These are phyloP conservation scores for Leuciscus waleckii DNA, from an alignment of 2,797 vertebrate genomes.

Conservation along the genomic window DNA sequence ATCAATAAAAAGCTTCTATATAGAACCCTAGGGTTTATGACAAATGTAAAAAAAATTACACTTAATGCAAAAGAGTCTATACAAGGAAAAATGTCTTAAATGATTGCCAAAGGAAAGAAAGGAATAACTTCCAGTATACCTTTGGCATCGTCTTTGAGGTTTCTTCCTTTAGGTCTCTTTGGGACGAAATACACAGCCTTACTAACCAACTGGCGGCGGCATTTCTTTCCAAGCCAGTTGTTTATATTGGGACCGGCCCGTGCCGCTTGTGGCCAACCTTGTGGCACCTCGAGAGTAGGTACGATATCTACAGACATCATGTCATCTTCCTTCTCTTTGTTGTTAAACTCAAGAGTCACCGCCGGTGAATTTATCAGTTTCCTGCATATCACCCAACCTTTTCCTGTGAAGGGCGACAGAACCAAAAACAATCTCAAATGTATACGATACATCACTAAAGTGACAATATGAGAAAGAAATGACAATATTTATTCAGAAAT, in stretches of 20 bases:
- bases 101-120: background rate
- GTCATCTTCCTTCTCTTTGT: slow-evolving; percentile 55
- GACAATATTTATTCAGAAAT: background rate
- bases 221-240: slow-evolving; percentile 82
- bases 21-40: background rate
- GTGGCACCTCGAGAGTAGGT: slow-evolving; percentile 76
- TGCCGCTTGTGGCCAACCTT: slow-evolving; percentile 76
- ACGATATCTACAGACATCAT: slow-evolving; percentile 85
- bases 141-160: slow-evolving; percentile 60
- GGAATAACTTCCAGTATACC: slow-evolving; percentile 46
- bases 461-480: too few relatives aligned
- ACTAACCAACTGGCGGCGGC: slow-evolving; percentile 50
- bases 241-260: slow-evolving; percentile 71
- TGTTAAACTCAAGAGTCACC: slow-evolving; percentile 80
- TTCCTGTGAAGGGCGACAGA: slow-evolving; percentile 45
- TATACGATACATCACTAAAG: background rate
- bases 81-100: background rate
- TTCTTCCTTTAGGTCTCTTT: slow-evolving; percentile 78
- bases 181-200: slow-evolving; percentile 79
- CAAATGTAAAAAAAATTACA: background rate
- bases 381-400: slow-evolving; percentile 66
- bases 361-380: slow-evolving; percentile 78
- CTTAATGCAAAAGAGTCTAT: background rate
- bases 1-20: background rate
- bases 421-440: background rate